phyloP scores from a whole-genome alignment of 2,888 invertebrate genomes.

The Polymixis flavicincta region DNA sequence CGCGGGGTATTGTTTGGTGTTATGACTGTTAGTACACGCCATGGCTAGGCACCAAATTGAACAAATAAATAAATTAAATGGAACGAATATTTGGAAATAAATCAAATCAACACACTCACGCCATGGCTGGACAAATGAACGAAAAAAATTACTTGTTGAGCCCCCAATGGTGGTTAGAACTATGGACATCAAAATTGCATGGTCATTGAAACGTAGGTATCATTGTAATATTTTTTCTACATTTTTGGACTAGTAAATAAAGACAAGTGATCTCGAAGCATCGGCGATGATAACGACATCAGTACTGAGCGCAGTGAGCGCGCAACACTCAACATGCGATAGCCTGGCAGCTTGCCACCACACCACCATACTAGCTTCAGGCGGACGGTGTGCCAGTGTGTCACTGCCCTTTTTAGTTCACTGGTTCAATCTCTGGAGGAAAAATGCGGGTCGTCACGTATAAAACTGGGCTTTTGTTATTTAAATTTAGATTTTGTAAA shows the following conservation, averaged over 20 bases:
- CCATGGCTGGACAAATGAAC: too few relatives aligned
- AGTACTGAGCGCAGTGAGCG: conserved; percentile 23
- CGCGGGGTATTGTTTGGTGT: too few relatives aligned
- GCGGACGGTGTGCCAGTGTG: conserved; percentile 20
- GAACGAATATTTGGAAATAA: not conserved
- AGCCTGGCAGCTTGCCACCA: conserved; percentile 60
- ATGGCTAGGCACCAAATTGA: too few relatives aligned
- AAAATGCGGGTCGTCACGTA: conserved; percentile 41
- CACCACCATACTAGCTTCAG: not conserved
- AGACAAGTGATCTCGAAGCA: conserved; percentile 36
- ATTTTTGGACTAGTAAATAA: conserved; percentile 31
- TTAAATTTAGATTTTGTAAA: conserved; percentile 3
- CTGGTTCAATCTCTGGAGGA: conserved; percentile 21
- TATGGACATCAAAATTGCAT: not conserved
- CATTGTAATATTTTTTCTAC: not conserved
- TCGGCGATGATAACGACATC: conserved; percentile 34
- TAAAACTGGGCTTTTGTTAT: not conserved
- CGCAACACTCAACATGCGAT: conserved; percentile 42
- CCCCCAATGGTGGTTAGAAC: not conserved
- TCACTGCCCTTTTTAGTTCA: conserved; percentile 36
- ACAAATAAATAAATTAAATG: too few relatives aligned
- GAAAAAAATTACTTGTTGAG: not conserved
- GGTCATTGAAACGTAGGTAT: not conserved
- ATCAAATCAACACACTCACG: not conserved
- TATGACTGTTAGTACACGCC: too few relatives aligned